A percentile compares a stretch with the other conserved stretches of the same genome.
These are phyloP conservation scores for Sphenopsis melanotis DNA, from an alignment of 2,797 vertebrate species.

Conservation along the genomic window DNA sequence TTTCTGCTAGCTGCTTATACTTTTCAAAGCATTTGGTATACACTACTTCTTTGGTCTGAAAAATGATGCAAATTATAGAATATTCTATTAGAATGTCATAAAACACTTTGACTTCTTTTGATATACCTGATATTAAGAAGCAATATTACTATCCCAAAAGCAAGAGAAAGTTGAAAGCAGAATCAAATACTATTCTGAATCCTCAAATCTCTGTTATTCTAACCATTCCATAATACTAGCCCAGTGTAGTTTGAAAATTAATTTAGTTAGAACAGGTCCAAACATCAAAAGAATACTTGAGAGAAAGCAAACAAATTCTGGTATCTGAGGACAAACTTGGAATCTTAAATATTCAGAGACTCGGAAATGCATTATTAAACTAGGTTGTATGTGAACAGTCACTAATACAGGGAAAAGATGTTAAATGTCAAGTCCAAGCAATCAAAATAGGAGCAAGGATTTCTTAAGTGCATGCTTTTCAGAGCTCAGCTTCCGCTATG, in stretches of 20 bases:
- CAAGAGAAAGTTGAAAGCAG: background rate
- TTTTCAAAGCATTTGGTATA: background rate
- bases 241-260: background rate
- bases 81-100: background rate
- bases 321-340: background rate
- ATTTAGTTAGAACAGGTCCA: background rate
- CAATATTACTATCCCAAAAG: background rate
- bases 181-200: background rate
- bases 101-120: background rate
- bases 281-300: background rate
- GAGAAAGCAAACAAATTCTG: background rate
- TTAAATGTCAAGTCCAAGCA: conserved; percentile 19
- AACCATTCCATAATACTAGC: background rate
- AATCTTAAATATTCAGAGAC: background rate
- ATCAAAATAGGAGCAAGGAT: conserved; percentile 8
- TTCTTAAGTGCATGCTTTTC: conserved; percentile 12
- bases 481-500: conserved; percentile 20
- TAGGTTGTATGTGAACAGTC: background rate
- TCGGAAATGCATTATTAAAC: background rate
- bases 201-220: background rate
- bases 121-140: background rate
- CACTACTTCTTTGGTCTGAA: background rate
- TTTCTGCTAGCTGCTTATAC: background rate
- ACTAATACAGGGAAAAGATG: conserved; percentile 19
- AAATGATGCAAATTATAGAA: background rate